Conservation (phyloP, 2,113 vertebrate species). For the Sander vitreus region DNA sequence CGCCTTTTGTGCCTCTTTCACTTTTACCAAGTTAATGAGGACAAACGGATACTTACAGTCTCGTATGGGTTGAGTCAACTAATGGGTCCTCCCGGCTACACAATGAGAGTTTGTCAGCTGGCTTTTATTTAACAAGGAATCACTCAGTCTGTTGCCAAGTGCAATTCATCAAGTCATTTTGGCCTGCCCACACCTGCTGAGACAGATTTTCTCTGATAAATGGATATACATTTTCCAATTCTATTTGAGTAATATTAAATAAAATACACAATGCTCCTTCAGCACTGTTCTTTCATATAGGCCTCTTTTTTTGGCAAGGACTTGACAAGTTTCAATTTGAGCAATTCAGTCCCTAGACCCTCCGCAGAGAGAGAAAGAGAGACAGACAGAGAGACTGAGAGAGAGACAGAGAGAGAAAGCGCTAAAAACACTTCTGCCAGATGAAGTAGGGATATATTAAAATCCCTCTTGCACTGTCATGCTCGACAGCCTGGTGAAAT, state of each 20-base stretch:
- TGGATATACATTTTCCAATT: conserved; percentile 10
- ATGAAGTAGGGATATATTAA: conserved; percentile 10
- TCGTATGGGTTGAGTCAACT: conserved; percentile 27
- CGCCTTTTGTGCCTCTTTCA: conserved; percentile 19
- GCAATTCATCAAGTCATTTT: conserved; percentile 45
- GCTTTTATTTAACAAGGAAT: conserved; percentile 53
- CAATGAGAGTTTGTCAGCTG: conserved; percentile 45
- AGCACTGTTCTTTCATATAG: not conserved
- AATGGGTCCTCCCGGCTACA: conserved; percentile 21
- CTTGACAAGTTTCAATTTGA: not conserved
- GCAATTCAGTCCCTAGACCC: not conserved
- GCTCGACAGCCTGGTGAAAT: conserved; percentile 8
- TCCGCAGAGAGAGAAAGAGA: not conserved
- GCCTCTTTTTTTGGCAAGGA: not conserved
- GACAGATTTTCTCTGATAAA: conserved; percentile 4
- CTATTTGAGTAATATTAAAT: not conserved
- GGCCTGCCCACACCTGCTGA: conserved; percentile 23
- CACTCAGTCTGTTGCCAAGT: conserved; percentile 43
- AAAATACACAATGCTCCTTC: conserved; percentile 1
- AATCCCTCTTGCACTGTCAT: conserved; percentile 2
- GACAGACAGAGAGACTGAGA: not conserved
- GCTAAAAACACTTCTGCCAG: not conserved
- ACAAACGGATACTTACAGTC: conserved; percentile 10
- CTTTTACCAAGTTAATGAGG: conserved; percentile 42
- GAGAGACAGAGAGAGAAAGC: not conserved